Base-by-base conservation (phyloP, 2,113 vertebrate genomes). In the Apaloderma vittatum region DNA sequence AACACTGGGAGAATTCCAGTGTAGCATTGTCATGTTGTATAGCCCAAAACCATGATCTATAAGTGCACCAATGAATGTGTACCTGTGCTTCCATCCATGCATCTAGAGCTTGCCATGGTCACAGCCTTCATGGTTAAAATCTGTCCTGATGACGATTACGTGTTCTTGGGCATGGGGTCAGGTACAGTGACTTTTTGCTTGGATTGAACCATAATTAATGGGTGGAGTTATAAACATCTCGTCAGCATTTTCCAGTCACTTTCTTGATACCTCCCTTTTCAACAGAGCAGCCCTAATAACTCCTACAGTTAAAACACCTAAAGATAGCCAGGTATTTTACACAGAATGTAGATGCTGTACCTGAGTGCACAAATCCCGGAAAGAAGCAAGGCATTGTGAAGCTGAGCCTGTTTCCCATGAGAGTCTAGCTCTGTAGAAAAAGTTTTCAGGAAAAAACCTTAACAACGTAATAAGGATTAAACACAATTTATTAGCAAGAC, bases 151-250 rank as follows among this genome's bases (percentile, higher is more conserved):
- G 26, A 1, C 11, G 78, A 78, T 27, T 46, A 55, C 15, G 34
- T 3, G 8, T 70, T 90, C 22, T 87, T 34, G 58, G 11, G 1
- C 1, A 0, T 18, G 8, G 45, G 6, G 1, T 55, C 11, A 11
- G 10, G 8, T 86, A 36, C 8, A 51, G 7, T 12, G 21, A 23
- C 1, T 22, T 37, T 78, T 73, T 43, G 1, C 16, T 86, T 32
- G 16, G 9, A 65, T 15, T 36, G 18, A 73, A 83, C 11, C 3
- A 19, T 30, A 54, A 36, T 19, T 83, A 15, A 22, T 43, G 9
- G 12, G 3, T 49, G 11, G 40, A 76, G 15, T 40, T 73, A 57
- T 12, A 68, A 79, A 6, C 6, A 80, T 20, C 11, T 29, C 6
- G 22, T 88, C 49, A 72, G 8, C 4, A 26, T 79, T 91, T 80